Conservation (phyloP, 2,113 vertebrate species). For the Pungitius pungitius region DNA sequence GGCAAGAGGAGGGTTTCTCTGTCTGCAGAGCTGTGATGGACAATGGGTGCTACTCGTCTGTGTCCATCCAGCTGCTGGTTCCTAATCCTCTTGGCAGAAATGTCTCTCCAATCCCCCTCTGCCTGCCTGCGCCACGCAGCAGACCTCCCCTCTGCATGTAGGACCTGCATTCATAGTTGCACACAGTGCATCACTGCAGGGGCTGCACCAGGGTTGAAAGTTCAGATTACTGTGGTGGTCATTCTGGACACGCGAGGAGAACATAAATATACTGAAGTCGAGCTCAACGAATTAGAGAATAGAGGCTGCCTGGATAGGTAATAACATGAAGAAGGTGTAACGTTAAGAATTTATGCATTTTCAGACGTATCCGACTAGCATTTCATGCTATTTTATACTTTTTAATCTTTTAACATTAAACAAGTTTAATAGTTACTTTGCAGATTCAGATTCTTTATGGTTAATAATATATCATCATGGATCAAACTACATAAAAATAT, state of each 20-base stretch:
- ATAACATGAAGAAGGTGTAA: not conserved
- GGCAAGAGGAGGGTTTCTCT: slow-evolving; percentile 26
- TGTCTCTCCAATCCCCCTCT: slow-evolving; percentile 72
- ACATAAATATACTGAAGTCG: not conserved
- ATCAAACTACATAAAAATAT: not conserved
- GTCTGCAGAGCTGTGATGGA: slow-evolving; percentile 39
- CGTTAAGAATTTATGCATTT: not conserved
- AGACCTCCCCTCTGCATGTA: slow-evolving; percentile 52
- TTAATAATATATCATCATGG: not conserved
- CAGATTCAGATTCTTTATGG: not conserved
- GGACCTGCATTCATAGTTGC: not conserved
- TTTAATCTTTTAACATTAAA: not conserved
- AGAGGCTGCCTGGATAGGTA: not conserved
- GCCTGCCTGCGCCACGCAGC: slow-evolving; percentile 57
- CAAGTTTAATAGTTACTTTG: not conserved
- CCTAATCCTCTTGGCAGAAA: slow-evolving; percentile 81
- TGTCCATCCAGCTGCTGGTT: slow-evolving; percentile 75
- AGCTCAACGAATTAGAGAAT: not conserved
- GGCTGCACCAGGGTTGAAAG: slow-evolving; percentile 22
- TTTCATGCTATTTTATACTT: not conserved
- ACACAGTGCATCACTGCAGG: not conserved
- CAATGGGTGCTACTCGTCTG: slow-evolving; percentile 60
- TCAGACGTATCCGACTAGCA: no score
- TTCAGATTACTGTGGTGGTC: slow-evolving; percentile 22
- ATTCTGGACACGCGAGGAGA: not conserved